Evolutionary conservation across 2,113 vertebrate species (phyloP), one percentile per base, ranked within the genome.

Genomic region (Nesospiza acunhae): DNA sequence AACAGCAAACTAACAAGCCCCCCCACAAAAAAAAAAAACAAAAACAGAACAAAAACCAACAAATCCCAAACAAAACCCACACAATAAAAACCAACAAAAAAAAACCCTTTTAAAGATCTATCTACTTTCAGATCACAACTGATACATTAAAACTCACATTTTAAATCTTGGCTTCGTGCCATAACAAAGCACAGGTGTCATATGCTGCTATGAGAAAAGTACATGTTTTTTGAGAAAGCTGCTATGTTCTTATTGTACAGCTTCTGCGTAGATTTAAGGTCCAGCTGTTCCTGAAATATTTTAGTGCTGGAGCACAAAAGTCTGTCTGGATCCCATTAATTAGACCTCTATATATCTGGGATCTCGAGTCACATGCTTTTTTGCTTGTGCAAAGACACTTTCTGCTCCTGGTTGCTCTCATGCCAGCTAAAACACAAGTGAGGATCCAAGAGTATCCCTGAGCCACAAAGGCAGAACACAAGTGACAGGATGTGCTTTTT

Each of bases 211-310:
- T 72, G 44, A 78, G 66, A 77, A 81, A 91, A 81, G 35, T 68
- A 58, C 15, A 10, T 22, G 35, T 81, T 93, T 77, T 66, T 74
- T 1, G 3, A 86, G 67, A 90, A 86, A 86, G 50, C 53, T 70
- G 35, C 50, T 85, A 7, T 67, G 37, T 72, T 94, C 79, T 77
- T 70, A 33, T 37, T 67, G 56, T 88, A n/a, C 4, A 10, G 39
- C 37, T 92, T 88, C 67, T 91, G 56, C 22, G 50, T 83, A 91
- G 39, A 90, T 90, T 94, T 90, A 93, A 93, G 70, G 82, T 88
- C 68, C 79, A 93, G 87, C 55, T 90, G 78, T 63, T 93, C 30
- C 67, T 73, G 56, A 70, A 93, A 77, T 76, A 88, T 83, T 92
- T 92, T 37, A 85, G 49, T 52, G 75, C 39, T 86, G 22, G 50